Base-by-base conservation (phyloP, 2,113 vertebrate genomes). In the Syrmaticus mikado region DNA sequence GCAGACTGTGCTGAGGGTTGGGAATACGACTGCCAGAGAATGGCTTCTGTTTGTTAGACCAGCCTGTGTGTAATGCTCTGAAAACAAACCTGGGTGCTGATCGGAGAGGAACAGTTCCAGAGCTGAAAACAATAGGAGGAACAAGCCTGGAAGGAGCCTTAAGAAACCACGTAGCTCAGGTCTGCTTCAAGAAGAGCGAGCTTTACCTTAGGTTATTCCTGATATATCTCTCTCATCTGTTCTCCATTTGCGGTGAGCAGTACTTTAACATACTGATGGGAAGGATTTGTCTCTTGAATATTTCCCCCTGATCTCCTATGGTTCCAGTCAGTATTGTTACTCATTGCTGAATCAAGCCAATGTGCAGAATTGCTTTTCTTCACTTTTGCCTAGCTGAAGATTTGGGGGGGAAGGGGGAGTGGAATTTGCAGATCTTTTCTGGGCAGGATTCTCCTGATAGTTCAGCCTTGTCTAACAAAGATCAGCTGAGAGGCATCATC, bases 221-320 rank as follows among this genome's bases (percentile, higher is more conserved):
- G 91, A 61, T 64, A 52, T 36, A 67, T 67, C 84, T 92, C 66
- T 85, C 75, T 89, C 57, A 92, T 87, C 89, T 89, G 94, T 46
- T 93, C 86, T 92, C 91, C 84, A 82, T 94, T 93, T 94, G 82
- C 84, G 79, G 17, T 27, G 20, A 82, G 87, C 91, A 93, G 66
- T 72, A n/a, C 66, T 92, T 91, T 6, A 68, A 48, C 58, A 68
- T 78, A 46, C 52, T 32, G 88, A 93, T 38, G n/a, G 82, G 84
- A 87, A 74, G 86, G 91, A 43, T 25, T 67, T 68, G 38, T 79
- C 57, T 5, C 82, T 67, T 53, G 68, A 85, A 45, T 92, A 92
- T 80, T 96, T 95, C 68, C 89, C 22, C 52, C 73, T 90, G 77
- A 83, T 86, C 88, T 94, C 82, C 72, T 52, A 25, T 67, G 68